These are phyloP conservation scores for Ceriagrion tenellum DNA, from an alignment of 2,888 invertebrate genomes.

Conservation along the genomic window DNA sequence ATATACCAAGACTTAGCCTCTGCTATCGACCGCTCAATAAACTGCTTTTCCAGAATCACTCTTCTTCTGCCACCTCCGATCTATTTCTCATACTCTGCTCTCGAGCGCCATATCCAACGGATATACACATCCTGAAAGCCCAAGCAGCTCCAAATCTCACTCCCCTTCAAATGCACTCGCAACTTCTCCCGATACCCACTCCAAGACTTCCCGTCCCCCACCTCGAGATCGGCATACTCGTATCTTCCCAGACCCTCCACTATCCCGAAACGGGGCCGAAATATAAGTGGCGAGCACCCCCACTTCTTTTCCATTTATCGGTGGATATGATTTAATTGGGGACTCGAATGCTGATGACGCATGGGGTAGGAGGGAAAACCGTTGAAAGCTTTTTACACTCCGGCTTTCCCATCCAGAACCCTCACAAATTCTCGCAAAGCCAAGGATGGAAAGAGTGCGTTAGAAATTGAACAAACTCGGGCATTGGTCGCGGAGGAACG, in stretches of 20 bases:
- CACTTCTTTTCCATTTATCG: neutral
- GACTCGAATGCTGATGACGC: neutral
- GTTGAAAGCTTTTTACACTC: neutral
- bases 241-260: neutral
- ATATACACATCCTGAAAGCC: neutral
- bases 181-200: neutral
- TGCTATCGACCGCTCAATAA: too few species aligned
- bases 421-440: neutral
- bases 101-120: neutral
- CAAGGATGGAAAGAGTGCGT: neutral
- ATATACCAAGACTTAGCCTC: too few species aligned
- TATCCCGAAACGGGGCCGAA: neutral
- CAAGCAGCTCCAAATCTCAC: neutral
- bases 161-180: neutral
- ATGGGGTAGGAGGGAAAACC: neutral
- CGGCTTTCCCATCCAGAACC: neutral
- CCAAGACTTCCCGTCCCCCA: neutral
- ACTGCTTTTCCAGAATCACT: neutral
- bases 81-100: neutral
- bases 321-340: neutral
- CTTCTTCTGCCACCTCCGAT: neutral
- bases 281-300: neutral
- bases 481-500: neutral
- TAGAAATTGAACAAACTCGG: neutral
- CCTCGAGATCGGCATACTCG: too few species aligned